phyloP scores from a whole-genome alignment of 2,797 vertebrate genomes.

The Syngnathus rostellatus region DNA sequence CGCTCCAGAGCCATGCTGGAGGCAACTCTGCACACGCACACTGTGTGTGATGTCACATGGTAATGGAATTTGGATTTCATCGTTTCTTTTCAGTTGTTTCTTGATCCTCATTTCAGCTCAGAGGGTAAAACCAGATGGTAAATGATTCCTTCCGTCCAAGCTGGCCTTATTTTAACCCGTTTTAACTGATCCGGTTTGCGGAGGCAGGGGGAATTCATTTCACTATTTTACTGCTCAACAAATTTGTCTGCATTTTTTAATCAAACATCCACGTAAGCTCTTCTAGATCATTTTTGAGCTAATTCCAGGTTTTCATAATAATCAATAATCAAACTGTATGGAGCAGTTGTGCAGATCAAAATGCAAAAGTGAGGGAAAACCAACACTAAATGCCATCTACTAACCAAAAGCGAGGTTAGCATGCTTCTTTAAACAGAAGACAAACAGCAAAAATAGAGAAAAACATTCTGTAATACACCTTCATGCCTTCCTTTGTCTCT shows the following conservation, averaged over 20 bases:
- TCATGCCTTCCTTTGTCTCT: constrained; percentile 17
- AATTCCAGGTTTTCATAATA: too few relatives aligned
- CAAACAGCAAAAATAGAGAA: constrained; percentile 17
- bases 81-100: constrained; percentile 39
- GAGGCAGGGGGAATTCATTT: constrained; percentile 57
- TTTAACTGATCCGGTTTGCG: constrained; percentile 66
- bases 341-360: not conserved
- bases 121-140: constrained; percentile 38
- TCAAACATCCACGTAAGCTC: too few relatives aligned
- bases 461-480: constrained; percentile 11
- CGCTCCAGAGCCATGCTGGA: constrained; percentile 28
- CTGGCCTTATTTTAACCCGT: constrained; percentile 42
- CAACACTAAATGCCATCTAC: constrained; percentile 28
- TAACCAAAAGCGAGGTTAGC: constrained; percentile 39
- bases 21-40: constrained; percentile 33
- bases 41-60: constrained; percentile 57
- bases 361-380: constrained; percentile 27
- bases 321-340: too few relatives aligned
- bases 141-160: constrained; percentile 47
- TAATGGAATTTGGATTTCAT: constrained; percentile 58
- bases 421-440: constrained; percentile 46
- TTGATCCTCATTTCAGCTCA: constrained; percentile 35
- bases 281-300: too few relatives aligned
- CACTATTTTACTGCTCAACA: constrained; percentile 24
- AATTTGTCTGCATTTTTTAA: too few relatives aligned